phyloP scores from a whole-genome alignment of 2,797 vertebrate species.

The Spinus olivaceus region DNA sequence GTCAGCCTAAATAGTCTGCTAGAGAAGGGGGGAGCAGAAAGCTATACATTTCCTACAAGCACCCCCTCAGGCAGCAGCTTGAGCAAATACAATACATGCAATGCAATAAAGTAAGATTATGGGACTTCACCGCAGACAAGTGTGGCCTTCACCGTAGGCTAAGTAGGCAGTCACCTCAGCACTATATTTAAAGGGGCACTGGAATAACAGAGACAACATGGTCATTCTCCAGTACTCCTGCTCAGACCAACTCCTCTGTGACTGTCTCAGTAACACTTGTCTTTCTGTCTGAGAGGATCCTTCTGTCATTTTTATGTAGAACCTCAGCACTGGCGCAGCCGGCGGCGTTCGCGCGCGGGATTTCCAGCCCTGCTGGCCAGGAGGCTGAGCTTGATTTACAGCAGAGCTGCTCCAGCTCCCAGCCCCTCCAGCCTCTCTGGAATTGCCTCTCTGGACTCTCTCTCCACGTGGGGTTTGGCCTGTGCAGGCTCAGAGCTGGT shows the following conservation, averaged over 20 bases:
- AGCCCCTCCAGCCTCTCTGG: not conserved
- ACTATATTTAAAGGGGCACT: slow-evolving; percentile 56
- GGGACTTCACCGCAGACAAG: slow-evolving; percentile 47
- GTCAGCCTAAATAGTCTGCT: slow-evolving; percentile 59
- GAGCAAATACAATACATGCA: slow-evolving; percentile 62
- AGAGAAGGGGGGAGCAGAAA: slow-evolving; percentile 29
- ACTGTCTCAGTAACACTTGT: not conserved
- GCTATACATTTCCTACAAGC: slow-evolving; percentile 68
- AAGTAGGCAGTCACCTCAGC: slow-evolving; percentile 62
- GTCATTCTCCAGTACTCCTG: not conserved
- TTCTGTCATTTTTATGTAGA: not conserved
- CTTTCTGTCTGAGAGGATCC: not conserved
- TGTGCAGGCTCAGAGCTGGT: not conserved
- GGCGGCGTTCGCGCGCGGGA: rapidly evolving
- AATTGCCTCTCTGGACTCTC: not conserved
- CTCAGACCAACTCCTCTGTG: not conserved
- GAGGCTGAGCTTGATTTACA: not conserved
- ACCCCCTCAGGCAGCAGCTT: slow-evolving; percentile 66
- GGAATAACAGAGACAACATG: slow-evolving; percentile 27
- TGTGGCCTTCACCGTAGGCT: slow-evolving; percentile 62
- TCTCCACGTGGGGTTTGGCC: rapidly evolving
- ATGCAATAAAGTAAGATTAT: slow-evolving; percentile 69
- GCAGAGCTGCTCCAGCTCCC: not conserved
- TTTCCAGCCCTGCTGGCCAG: not conserved
- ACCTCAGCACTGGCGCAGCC: not conserved